phyloP scores from a whole-genome alignment of 2,113 vertebrate species.

The Syngnathus scovelli region DNA sequence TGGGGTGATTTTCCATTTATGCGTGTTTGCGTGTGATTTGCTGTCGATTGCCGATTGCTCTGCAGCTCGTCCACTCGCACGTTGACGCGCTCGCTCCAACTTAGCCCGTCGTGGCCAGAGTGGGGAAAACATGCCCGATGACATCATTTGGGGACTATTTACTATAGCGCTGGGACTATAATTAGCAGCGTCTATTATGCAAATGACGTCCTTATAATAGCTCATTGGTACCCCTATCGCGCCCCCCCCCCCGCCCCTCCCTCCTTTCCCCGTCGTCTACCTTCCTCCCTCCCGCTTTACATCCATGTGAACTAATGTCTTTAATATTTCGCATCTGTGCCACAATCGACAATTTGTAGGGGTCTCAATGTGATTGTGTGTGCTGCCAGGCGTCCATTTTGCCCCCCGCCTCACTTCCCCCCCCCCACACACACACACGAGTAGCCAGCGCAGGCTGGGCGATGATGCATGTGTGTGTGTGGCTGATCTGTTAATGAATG shows the following conservation, averaged over 20 bases:
- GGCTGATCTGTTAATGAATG: constrained; percentile 62
- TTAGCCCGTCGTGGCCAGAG: not conserved
- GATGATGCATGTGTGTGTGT: constrained; percentile 39
- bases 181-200: constrained; percentile 51
- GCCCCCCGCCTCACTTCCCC: constrained; percentile 16
- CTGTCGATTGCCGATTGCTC: not conserved
- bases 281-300: constrained; percentile 12
- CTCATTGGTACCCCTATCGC: constrained; percentile 9
- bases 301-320: constrained; percentile 31
- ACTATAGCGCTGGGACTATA: constrained; percentile 36
- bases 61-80: not conserved
- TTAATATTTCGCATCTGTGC: constrained; percentile 2
- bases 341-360: constrained; percentile 5
- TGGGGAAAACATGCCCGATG: not conserved
- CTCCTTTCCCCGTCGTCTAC: constrained; percentile 2
- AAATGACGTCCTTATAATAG: constrained; percentile 38
- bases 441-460: constrained; percentile 48
- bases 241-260: not conserved
- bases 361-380: constrained; percentile 29
- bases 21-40: not conserved
- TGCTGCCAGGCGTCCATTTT: constrained; percentile 71
- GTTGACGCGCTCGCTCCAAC: constrained; percentile 1
- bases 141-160: not conserved
- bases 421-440: too few relatives aligned
- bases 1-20: constrained; percentile 3